Base-by-base conservation (phyloP, 2,797 vertebrate genomes). In the Typhlichthys eigenmanni region DNA sequence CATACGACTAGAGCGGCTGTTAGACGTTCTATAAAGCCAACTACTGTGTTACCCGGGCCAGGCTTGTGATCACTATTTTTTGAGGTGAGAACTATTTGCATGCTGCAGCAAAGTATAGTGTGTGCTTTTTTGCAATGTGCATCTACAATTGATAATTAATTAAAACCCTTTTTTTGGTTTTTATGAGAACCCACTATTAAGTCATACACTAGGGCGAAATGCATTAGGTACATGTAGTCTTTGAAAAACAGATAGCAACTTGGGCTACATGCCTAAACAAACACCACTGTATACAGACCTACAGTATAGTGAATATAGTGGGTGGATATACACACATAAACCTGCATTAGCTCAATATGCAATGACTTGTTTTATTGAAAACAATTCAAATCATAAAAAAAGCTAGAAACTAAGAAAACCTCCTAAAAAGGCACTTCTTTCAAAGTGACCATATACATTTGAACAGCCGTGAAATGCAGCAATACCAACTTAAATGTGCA, bases 321-420 rank as follows among this genome's bases (percentile, higher is more conserved):
- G 79, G 14, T 32, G 6, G 24, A 24, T 45, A 38, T 24, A 8
- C 3, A 72, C 29, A 53, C 71, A 74, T 19, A 46, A 64, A 75
- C 34, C 72, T 67, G 19, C 38, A 17, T 12, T 58, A 61, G 74
- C 69, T 78, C 82, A 81, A 87, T 88, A 87, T 82, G 85, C 80
- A 89, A 89, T 79, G 84, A 87, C 84, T 24, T 87, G 76, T 87
- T 91, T 92, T 91, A 92, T 92, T 92, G 57, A 75, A 90, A 90
- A 89, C 78, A 81, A 89, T 58, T 74, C 60, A 88, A 89, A 89
- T 81, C 79, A 87, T 79, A 86, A 34, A 56, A 88, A 66, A 79
- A 54, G 0, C 70, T 77, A 71, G 68, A 53, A 87, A 87, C 76
- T 57, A 70, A 81, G 78, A 78, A 85, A 85, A 76, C 77, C 81